Base-by-base conservation (phyloP, 2,113 vertebrate species). In the Aleadryas rufinucha region DNA sequence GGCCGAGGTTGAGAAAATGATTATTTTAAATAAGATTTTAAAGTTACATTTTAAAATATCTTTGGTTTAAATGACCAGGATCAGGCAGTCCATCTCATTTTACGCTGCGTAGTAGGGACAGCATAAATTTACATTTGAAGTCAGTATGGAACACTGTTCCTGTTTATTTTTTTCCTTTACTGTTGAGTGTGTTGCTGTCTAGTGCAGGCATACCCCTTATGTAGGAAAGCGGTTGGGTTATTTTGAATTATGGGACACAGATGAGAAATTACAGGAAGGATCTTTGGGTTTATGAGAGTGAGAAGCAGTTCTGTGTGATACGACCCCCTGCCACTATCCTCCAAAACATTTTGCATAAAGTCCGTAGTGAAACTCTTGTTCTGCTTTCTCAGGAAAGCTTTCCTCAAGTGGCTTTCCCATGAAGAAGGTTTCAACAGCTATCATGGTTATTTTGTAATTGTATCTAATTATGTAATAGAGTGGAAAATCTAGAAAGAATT, bases 21-120 rank as follows among this genome's bases (percentile, higher is more conserved):
- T 87, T 76, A 19, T 90, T 90, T 91, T 41, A 60, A 39, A 26
- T 54, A 72, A 72, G 45, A 53, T 66, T 93, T 93, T 83, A 37
- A 82, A 82, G 31, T 52, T 70, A 50, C 6, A 10, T 37, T 82
- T 95, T 89, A 50, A 86, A 75, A 3, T 28, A 16, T 31, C 6
- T 39, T 91, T 83, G 22, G 18, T 65, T 90, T 63, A 89, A 87
- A 71, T 91, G 47, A 65, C 24, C 26, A 52, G 15, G 30, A 63
- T 92, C 69, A 75, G 49, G 12, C 16, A 59, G 45, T 53, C 72
- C 10, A n/a, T 79, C 47, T 81, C 20, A 72, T 84, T 93, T 82
- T 76, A 83, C 33, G 7, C 81, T 26, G 49, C 35, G 7, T 28
- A 57, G 20, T 30, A 82, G 11, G 13, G 57, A 45, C 1, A 11